Conservation (phyloP, 2,113 vertebrate genomes). For the Tetrao urogallus region DNA sequence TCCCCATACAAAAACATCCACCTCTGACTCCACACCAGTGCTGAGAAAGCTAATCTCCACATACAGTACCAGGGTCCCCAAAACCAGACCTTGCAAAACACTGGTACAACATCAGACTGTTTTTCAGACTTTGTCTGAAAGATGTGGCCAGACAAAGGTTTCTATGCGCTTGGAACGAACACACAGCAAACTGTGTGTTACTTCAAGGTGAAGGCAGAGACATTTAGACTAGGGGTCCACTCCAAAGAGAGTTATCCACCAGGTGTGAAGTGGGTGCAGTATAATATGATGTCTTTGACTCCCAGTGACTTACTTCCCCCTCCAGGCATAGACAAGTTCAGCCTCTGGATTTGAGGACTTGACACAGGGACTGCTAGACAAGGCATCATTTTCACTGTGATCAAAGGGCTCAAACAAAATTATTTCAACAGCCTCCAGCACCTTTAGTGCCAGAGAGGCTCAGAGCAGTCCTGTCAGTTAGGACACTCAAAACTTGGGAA, state of each 20-base stretch:
- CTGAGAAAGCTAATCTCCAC: not conserved
- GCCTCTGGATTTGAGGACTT: not conserved
- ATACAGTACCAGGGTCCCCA: not conserved
- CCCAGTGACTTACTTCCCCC: not conserved
- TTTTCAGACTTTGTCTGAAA: not conserved
- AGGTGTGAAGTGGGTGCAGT: not conserved
- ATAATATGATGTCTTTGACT: not conserved
- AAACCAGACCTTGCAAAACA: not conserved
- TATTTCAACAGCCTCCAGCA: not conserved
- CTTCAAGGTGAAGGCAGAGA: not conserved
- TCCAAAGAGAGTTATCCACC: not conserved
- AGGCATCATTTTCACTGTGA: not conserved
- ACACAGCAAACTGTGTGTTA: not conserved
- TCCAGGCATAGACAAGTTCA: not conserved
- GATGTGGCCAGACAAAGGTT: not conserved
- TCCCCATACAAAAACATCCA: not conserved
- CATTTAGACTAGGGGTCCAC: not conserved
- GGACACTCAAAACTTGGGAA: not conserved
- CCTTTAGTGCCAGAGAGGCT: not conserved
- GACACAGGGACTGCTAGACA: not conserved
- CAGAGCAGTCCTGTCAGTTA: not conserved
- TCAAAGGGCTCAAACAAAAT: not conserved
- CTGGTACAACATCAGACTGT: not conserved
- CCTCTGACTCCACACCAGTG: rapidly evolving
- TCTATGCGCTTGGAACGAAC: not conserved